Percentiles rank a stretch among this genome's conserved stretches.
phyloP scores from a whole-genome alignment of 2,797 vertebrate species.

The Etheostoma nigrum region DNA sequence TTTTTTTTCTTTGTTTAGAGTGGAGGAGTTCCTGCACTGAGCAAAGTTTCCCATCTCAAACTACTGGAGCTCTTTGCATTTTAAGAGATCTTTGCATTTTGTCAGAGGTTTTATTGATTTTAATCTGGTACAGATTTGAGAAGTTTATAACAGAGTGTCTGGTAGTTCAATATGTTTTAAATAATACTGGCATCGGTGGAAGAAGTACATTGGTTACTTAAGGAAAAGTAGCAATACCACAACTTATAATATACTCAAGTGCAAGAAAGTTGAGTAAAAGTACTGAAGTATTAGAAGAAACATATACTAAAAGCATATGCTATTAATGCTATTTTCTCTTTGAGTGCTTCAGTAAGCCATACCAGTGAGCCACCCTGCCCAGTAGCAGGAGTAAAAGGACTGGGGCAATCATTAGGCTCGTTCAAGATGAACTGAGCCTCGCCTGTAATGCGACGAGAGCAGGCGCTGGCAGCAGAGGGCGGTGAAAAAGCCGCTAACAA shows the following conservation, averaged over 20 bases:
- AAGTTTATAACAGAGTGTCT: not conserved
- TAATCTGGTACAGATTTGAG: not conserved
- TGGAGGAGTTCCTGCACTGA: conserved; percentile 18
- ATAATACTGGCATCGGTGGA: not conserved
- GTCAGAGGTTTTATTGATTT: conserved; percentile 1
- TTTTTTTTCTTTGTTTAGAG: conserved; percentile 51
- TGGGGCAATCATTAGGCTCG: not conserved
- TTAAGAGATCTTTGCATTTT: conserved; percentile 30
- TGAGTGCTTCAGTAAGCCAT: too few relatives aligned
- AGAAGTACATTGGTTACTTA: not conserved
- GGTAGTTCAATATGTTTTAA: not conserved
- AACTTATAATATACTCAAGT: not conserved
- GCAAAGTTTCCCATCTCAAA: conserved; percentile 27
- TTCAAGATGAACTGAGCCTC: too few relatives aligned
- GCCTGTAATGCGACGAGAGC: too few relatives aligned
- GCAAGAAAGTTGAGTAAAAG: not conserved
- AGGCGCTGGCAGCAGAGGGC: too few relatives aligned
- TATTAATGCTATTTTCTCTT: too few relatives aligned
- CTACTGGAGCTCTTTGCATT: conserved; percentile 1
- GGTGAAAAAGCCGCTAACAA: too few relatives aligned
- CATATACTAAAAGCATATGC: not conserved
- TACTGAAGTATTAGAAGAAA: not conserved
- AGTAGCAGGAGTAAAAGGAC: not conserved
- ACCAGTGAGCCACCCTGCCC: not conserved
- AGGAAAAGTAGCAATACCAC: not conserved